Evolutionary conservation across 2,797 vertebrate genomes (phyloP).

Genomic region (Trachurus trachurus): DNA sequence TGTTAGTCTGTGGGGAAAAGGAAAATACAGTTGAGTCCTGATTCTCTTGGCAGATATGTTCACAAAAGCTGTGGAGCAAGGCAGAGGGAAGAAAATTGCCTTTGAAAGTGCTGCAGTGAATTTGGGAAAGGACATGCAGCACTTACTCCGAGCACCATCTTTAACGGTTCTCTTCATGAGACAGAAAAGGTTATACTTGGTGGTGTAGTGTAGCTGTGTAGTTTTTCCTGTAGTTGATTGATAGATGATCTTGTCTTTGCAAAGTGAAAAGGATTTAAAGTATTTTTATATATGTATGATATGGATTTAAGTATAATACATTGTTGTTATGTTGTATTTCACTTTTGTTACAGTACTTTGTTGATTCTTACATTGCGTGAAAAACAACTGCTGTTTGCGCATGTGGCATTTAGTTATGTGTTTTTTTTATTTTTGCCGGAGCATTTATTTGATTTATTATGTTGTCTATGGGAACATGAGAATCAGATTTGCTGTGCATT

Average conservation of each 20-base stretch:
- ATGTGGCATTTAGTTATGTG: not conserved
- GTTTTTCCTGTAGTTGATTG: not conserved
- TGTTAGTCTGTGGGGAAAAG: constrained; percentile 65
- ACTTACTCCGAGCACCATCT: constrained; percentile 42
- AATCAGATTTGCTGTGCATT: constrained; percentile 27
- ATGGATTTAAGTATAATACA: too few relatives aligned
- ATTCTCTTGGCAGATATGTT: constrained; percentile 73
- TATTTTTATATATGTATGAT: not conserved
- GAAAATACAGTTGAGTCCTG: constrained; percentile 69
- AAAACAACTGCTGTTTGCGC: too few relatives aligned
- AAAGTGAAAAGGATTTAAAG: constrained; percentile 5
- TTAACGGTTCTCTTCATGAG: constrained; percentile 42
- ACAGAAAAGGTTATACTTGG: constrained; percentile 1
- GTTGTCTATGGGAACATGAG: constrained; percentile 25
- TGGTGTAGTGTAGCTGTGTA: not conserved
- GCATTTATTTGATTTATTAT: constrained; percentile 38
- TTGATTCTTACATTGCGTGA: too few relatives aligned
- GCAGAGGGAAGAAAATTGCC: constrained; percentile 65
- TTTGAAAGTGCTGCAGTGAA: constrained; percentile 65
- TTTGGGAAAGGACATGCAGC: constrained; percentile 49
- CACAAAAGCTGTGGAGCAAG: constrained; percentile 61
- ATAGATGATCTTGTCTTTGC: constrained; percentile 3
- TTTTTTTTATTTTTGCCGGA: not conserved
- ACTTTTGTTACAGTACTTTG: too few relatives aligned
- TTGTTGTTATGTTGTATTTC: too few relatives aligned